Conservation (phyloP, 2,888 invertebrate genomes). For the Spilarctia lutea region DNA sequence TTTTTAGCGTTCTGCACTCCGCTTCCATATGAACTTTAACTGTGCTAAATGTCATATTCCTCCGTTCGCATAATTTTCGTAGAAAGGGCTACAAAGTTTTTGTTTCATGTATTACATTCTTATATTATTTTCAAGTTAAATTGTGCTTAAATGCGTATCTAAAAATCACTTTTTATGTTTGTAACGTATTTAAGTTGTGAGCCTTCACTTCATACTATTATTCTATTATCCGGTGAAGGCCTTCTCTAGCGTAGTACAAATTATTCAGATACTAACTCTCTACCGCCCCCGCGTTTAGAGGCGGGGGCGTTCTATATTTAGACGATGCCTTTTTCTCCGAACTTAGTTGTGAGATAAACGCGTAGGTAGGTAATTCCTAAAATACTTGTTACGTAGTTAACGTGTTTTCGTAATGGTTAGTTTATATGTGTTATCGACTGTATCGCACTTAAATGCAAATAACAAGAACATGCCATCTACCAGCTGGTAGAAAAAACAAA, state of each 20-base stretch:
- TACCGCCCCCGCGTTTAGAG: not conserved
- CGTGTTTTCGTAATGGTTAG: not conserved
- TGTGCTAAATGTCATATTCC: no score
- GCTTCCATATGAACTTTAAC: no score
- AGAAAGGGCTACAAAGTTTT: no score
- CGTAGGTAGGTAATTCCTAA: not conserved
- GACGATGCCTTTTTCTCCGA: not conserved
- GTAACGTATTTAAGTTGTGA: not conserved
- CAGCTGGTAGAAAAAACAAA: not conserved
- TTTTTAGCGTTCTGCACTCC: no score
- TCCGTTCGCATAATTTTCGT: no score
- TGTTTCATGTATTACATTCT: no score
- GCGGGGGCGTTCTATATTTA: constrained; percentile 1
- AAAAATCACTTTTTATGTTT: not conserved
- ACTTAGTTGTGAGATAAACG: not conserved
- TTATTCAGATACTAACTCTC: not conserved
- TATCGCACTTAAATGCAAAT: not conserved
- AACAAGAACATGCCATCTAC: not conserved
- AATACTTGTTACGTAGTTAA: not conserved
- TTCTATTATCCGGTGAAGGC: not conserved
- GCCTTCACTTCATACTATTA: not conserved
- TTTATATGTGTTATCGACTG: not conserved
- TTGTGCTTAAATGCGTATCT: not conserved
- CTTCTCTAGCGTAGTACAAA: not conserved
- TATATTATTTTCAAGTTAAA: no score